These are phyloP conservation scores for Pygoscelis adeliae DNA, from an alignment of 2,113 vertebrate species.

Conservation along the genomic window DNA sequence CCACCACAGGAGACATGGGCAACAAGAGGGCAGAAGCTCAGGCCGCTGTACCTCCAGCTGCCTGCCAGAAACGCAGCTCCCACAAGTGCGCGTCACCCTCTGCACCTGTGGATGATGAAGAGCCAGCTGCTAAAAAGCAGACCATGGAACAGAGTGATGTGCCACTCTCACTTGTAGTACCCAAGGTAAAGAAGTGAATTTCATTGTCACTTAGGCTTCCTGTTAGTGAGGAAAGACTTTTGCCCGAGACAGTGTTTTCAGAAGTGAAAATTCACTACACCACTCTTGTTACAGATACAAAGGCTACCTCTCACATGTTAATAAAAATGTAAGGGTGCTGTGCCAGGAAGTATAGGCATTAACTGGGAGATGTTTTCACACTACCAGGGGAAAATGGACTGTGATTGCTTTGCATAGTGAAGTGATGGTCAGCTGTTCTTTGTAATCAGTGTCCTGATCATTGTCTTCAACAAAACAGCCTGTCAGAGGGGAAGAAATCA, in stretches of 20 bases:
- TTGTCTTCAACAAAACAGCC: not conserved
- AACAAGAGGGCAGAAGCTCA: not conserved
- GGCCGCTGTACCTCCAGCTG: accelerated
- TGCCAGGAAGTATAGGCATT: not conserved
- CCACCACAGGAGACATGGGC: not conserved
- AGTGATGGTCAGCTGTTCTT: not conserved
- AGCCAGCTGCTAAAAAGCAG: slow-evolving; percentile 66
- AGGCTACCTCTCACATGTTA: not conserved
- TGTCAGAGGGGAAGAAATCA: not conserved
- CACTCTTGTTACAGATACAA: not conserved
- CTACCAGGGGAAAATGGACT: not conserved
- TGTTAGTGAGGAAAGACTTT: not conserved
- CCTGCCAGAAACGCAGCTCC: slow-evolving; percentile 58
- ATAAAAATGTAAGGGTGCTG: not conserved
- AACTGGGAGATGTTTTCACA: not conserved
- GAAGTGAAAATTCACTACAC: not conserved
- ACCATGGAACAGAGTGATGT: slow-evolving; percentile 32
- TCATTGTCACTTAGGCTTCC: not conserved
- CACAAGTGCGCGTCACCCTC: not conserved
- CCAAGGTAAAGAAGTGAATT: slow-evolving; percentile 70
- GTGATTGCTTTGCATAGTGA: not conserved
- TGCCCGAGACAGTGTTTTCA: not conserved
- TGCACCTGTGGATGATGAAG: slow-evolving; percentile 2
- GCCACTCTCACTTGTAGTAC: slow-evolving; percentile 71
- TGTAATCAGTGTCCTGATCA: not conserved